These are phyloP conservation scores for Echeneis naucrates DNA, from an alignment of 2,797 vertebrate genomes.

Conservation along the genomic window DNA sequence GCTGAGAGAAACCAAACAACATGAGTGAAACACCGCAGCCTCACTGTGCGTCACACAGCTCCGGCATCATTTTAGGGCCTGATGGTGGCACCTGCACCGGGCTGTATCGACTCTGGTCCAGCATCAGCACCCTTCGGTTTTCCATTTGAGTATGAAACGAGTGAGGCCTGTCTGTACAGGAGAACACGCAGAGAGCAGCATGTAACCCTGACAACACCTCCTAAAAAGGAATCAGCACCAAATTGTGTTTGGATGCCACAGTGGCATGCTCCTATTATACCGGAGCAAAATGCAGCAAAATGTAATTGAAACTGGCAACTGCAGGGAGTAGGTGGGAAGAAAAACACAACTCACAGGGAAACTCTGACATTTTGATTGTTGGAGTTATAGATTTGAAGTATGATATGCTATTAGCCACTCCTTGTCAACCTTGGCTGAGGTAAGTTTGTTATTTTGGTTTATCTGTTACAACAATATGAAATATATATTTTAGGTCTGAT, in stretches of 20 bases:
- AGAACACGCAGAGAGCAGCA: slow-evolving; percentile 60
- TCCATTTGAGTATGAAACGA: slow-evolving; percentile 45
- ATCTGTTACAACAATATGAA: slow-evolving; percentile 1
- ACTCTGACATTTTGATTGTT: slow-evolving; percentile 43
- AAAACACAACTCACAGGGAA: slow-evolving; percentile 50
- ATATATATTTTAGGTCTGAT: too few relatives aligned
- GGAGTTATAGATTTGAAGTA: not conserved
- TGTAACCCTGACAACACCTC: slow-evolving; percentile 51
- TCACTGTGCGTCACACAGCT: slow-evolving; percentile 19
- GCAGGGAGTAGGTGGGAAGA: slow-evolving; percentile 21
- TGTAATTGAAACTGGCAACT: slow-evolving; percentile 42
- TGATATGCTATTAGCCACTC: not conserved
- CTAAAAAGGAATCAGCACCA: slow-evolving; percentile 55
- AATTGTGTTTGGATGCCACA: slow-evolving; percentile 57
- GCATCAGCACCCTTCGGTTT: slow-evolving; percentile 42
- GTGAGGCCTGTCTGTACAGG: slow-evolving; percentile 39
- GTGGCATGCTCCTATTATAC: slow-evolving; percentile 51
- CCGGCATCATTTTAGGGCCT: slow-evolving; percentile 42
- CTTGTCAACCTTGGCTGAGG: too few relatives aligned
- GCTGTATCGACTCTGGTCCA: slow-evolving; percentile 16
- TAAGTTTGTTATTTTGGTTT: slow-evolving; percentile 10
- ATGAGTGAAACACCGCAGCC: slow-evolving; percentile 19
- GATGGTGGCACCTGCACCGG: slow-evolving; percentile 21
- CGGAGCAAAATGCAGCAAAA: slow-evolving; percentile 44
- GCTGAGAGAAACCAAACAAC: slow-evolving; percentile 16